Evolutionary conservation across 2,113 vertebrate species (phyloP).

Genomic region (Kobus ellipsiprymnus): DNA sequence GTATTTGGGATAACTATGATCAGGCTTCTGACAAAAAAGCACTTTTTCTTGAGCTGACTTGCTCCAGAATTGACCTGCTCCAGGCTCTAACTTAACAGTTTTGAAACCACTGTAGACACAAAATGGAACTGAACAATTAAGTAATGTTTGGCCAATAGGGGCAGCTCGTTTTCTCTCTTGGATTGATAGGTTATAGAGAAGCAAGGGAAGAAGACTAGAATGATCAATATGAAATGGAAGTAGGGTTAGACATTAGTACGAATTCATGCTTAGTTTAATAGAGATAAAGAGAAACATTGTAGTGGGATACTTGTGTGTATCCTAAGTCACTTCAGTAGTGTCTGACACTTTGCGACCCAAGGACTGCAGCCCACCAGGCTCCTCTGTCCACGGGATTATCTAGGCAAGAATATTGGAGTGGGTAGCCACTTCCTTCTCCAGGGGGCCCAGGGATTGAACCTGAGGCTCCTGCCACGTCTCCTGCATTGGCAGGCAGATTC

Average conservation of each 20-base stretch:
- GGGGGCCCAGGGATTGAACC: background rate
- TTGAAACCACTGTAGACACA: background rate
- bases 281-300: background rate
- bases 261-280: background rate
- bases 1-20: background rate
- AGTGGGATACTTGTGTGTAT: background rate
- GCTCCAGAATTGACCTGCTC: background rate
- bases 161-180: background rate
- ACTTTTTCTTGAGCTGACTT: background rate
- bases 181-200: background rate
- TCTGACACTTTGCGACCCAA: background rate
- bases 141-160: background rate
- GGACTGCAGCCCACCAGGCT: background rate
- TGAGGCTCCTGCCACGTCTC: background rate
- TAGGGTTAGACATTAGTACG: background rate
- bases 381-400: background rate
- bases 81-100: background rate
- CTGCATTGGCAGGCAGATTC: background rate
- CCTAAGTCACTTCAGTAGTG: background rate
- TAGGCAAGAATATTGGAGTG: background rate
- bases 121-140: background rate
- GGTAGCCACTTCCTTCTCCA: background rate
- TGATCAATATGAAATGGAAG: background rate
- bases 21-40: background rate
- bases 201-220: background rate